phyloP scores from a whole-genome alignment of 2,113 vertebrate genomes.

The Hipposideros armiger region DNA sequence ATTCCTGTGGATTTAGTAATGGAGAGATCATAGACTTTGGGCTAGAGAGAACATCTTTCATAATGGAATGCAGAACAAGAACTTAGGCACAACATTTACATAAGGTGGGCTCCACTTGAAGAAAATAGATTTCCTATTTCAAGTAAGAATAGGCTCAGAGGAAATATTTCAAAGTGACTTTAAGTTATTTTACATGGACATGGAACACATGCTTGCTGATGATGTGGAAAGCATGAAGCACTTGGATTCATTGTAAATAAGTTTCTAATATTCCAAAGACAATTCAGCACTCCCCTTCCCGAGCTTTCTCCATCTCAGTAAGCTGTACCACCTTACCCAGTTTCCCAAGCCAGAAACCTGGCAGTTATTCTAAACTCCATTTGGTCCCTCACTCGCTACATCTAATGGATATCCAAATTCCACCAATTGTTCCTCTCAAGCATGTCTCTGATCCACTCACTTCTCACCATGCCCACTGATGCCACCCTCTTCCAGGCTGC shows the following conservation, averaged over 20 bases:
- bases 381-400: background rate
- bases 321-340: background rate
- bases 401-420: background rate
- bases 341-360: background rate
- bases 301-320: constrained; percentile 1
- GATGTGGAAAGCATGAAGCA: background rate
- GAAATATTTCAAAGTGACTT: background rate
- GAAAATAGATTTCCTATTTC: background rate
- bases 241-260: background rate
- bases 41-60: background rate
- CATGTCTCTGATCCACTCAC: background rate
- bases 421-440: background rate
- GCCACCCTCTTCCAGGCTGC: background rate
- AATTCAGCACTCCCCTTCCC: background rate
- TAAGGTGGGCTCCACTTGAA: background rate
- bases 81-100: background rate
- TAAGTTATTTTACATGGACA: background rate
- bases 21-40: background rate
- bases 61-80: background rate
- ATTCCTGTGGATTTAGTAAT: constrained; percentile 5
- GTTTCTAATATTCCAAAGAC: background rate
- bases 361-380: background rate
- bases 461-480: background rate
- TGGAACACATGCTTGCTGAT: background rate
- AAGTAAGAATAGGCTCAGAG: background rate